These are phyloP conservation scores for Dicyrtoma fusca DNA, from an alignment of 2,888 invertebrate genomes.

Conservation along the genomic window DNA sequence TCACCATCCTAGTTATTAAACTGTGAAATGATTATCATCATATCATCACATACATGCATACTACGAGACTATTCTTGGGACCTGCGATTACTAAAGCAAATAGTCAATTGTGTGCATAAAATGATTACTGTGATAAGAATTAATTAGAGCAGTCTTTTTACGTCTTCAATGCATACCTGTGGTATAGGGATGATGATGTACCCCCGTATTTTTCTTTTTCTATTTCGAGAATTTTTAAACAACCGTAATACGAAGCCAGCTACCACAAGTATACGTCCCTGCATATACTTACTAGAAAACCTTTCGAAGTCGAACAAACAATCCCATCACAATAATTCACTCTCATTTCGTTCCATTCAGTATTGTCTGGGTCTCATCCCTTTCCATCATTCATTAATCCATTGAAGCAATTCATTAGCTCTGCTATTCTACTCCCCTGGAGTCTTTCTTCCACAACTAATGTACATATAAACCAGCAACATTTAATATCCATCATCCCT, in stretches of 20 bases:
- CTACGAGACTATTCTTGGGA: too few relatives aligned
- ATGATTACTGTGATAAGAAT: constrained; percentile 38
- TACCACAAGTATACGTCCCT: not conserved
- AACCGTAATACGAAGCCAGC: too few relatives aligned
- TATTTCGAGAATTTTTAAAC: not conserved
- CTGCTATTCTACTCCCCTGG: constrained; percentile 29
- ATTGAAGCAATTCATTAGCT: constrained; percentile 41
- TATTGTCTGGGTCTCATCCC: constrained; percentile 27
- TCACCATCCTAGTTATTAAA: constrained; percentile 3
- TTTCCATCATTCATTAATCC: constrained; percentile 39
- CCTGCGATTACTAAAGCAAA: too few relatives aligned
- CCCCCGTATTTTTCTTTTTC: not conserved
- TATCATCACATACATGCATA: too few relatives aligned
- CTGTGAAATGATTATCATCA: too few relatives aligned
- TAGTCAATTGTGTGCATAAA: not conserved
- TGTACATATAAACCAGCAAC: not conserved
- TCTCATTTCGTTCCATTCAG: constrained; percentile 28
- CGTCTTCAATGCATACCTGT: not conserved
- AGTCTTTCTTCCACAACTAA: constrained; percentile 16
- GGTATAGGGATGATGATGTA: not conserved
- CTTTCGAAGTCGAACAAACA: constrained; percentile 12
- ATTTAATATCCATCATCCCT: not conserved
- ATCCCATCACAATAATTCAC: constrained; percentile 39
- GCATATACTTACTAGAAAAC: too few relatives aligned
- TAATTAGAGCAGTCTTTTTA: constrained; percentile 31